Evolutionary conservation across 37 sponge, comb jelly and placozoan genomes (phyloP).

Genomic region (Lycopodina hypogea): DNA sequence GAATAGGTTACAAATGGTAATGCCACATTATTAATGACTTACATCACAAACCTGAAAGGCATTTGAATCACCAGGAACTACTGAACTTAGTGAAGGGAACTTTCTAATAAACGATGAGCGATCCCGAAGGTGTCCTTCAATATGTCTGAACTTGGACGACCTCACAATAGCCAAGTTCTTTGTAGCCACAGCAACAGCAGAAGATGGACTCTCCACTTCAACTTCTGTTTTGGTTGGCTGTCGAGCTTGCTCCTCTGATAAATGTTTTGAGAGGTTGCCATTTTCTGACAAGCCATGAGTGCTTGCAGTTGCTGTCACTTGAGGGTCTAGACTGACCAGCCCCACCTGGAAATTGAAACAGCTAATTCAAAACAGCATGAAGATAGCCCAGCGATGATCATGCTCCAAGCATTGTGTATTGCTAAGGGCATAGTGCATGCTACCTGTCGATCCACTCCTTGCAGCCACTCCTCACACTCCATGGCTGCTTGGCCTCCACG

Average conservation of each 20-base stretch:
- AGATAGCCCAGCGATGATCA: background rate
- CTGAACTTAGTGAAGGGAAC: slow-evolving; percentile 49
- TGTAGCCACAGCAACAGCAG: slow-evolving; percentile 22
- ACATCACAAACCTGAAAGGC: slow-evolving; percentile 44
- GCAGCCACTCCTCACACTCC: slow-evolving; percentile 72
- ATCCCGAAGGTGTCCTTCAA: slow-evolving; percentile 58
- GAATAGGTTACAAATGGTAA: background rate
- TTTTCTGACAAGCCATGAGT: background rate
- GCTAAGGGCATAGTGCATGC: background rate
- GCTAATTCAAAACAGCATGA: background rate
- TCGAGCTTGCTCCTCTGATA: background rate
- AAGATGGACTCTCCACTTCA: background rate
- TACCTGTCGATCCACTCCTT: slow-evolving; percentile 27
- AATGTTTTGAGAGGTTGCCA: background rate
- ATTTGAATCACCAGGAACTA: slow-evolving; percentile 79
- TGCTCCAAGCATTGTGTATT: background rate
- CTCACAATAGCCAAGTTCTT: slow-evolving; percentile 50
- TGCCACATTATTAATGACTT: background rate
- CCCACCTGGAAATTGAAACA: slow-evolving; percentile 32
- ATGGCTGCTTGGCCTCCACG: slow-evolving; percentile 51
- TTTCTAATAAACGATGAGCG: slow-evolving; percentile 72
- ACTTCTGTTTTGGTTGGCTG: background rate
- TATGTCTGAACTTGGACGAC: slow-evolving; percentile 77
- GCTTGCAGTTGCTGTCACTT: background rate
- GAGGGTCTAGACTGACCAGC: slow-evolving; percentile 65